A percentile compares a stretch with the other conserved stretches of the same genome.
These are phyloP conservation scores for Venusia cambrica DNA, from an alignment of 2,888 invertebrate species.

Conservation along the genomic window DNA sequence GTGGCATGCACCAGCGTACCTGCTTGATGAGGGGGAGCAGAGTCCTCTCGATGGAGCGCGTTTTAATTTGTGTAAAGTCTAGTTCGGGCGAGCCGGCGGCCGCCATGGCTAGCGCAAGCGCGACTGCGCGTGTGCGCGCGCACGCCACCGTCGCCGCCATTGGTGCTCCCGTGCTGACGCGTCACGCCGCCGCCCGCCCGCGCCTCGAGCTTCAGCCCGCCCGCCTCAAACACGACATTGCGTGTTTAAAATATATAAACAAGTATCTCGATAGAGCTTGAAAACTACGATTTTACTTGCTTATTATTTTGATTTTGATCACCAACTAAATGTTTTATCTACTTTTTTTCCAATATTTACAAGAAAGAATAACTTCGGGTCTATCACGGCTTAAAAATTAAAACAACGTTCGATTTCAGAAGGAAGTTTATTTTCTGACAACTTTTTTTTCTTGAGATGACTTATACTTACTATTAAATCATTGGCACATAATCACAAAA, in stretches of 20 bases:
- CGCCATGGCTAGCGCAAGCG: constrained; percentile 81
- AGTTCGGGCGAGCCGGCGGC: constrained; percentile 81
- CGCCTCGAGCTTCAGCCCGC: constrained; percentile 19
- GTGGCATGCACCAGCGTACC: constrained; percentile 81
- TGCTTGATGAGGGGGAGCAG: constrained; percentile 96
- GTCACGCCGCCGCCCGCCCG: constrained; percentile 42
- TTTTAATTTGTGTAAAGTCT: constrained; percentile 90
- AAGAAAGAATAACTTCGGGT: constrained; percentile 8
- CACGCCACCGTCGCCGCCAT: constrained; percentile 47
- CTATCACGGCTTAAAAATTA: constrained; percentile 1
- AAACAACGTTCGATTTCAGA: constrained; percentile 28
- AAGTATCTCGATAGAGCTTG: constrained; percentile 54
- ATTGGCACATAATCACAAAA: constrained; percentile 82
- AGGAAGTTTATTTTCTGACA: constrained; percentile 43
- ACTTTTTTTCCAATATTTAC: constrained; percentile 25
- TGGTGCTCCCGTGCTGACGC: constrained; percentile 52
- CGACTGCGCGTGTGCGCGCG: constrained; percentile 73
- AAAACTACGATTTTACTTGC: constrained; percentile 60
- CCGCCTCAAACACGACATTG: constrained; percentile 44
- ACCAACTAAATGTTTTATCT: constrained; percentile 41
- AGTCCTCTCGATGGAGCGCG: constrained; percentile 96
- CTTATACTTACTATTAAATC: constrained; percentile 63
- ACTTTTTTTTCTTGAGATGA: constrained; percentile 34
- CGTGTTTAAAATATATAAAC: constrained; percentile 54
- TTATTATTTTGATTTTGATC: constrained; percentile 60